Percentiles rank a stretch among this genome's conserved stretches.
These are phyloP conservation scores for Spodoptera picta DNA, from an alignment of 2,888 invertebrate genomes.

Conservation along the genomic window DNA sequence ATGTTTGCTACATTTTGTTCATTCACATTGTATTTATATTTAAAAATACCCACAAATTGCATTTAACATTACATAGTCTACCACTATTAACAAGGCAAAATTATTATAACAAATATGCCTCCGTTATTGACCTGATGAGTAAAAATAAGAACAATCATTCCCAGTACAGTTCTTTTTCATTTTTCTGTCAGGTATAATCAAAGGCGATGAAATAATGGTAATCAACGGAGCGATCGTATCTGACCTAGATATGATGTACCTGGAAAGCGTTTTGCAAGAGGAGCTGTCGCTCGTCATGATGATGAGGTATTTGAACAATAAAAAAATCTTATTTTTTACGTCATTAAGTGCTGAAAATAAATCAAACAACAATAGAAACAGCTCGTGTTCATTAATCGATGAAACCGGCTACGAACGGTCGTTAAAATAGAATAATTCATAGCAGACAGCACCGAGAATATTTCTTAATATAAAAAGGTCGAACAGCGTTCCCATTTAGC, in stretches of 20 bases:
- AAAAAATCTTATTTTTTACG: slow-evolving; percentile 42
- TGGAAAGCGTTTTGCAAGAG: slow-evolving; percentile 98
- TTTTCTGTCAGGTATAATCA: slow-evolving; percentile 94
- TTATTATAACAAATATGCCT: slow-evolving; percentile 55
- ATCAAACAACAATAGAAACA: slow-evolving; percentile 1
- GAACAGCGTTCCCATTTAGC: slow-evolving; percentile 59
- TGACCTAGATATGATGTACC: slow-evolving; percentile 99
- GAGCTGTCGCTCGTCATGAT: slow-evolving; percentile 98
- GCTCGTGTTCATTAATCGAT: slow-evolving; percentile 68
- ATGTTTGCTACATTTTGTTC: slow-evolving; percentile 9
- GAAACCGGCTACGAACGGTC: slow-evolving; percentile 63
- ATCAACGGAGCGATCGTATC: slow-evolving; percentile 99
- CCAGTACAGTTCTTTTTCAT: slow-evolving; percentile 67
- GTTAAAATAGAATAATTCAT: slow-evolving; percentile 74
- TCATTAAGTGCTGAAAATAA: not conserved
- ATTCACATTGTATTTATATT: no score
- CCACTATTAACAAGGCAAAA: no score
- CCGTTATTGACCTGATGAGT: slow-evolving; percentile 53
- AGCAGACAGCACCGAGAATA: slow-evolving; percentile 50
- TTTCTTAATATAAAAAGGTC: slow-evolving; percentile 62
- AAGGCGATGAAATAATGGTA: slow-evolving; percentile 99
- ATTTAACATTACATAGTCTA: no score
- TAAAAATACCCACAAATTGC: no score
- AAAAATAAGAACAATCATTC: slow-evolving; percentile 67
- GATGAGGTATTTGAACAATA: slow-evolving; percentile 91